A percentile compares a stretch with the other conserved stretches of the same genome.
phyloP scores from a whole-genome alignment of 2,888 invertebrate species.

The Mycalesis mineus region DNA sequence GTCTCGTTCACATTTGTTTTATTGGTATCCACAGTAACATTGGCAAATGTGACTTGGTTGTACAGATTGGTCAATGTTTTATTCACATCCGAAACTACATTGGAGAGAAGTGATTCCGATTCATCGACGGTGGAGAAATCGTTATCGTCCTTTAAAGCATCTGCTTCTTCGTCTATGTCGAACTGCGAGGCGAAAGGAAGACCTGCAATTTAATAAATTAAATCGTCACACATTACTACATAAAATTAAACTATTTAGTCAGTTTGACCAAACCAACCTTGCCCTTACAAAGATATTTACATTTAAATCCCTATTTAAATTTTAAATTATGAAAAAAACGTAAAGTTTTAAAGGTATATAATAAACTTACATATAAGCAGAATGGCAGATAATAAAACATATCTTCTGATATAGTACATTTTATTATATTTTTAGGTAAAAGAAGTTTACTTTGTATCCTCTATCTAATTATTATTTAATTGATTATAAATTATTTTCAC shows the following conservation, averaged over 20 bases:
- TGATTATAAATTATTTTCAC: neutral
- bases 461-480: neutral
- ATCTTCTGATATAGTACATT: neutral
- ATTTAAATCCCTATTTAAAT: neutral
- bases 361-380: conserved; percentile 12
- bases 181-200: conserved; percentile 39
- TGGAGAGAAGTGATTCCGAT: conserved; percentile 65
- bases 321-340: neutral
- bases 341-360: neutral
- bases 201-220: conserved; percentile 15
- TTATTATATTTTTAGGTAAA: neutral
- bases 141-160: conserved; percentile 42
- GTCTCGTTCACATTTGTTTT: conserved; percentile 62
- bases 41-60: conserved; percentile 66
- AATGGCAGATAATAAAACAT: conserved; percentile 1
- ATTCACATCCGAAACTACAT: conserved; percentile 68
- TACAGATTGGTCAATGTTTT: conserved; percentile 66
- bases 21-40: conserved; percentile 59
- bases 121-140: conserved; percentile 68
- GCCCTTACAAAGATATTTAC: neutral
- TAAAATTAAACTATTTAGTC: neutral
- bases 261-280: neutral
- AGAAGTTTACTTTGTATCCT: neutral
- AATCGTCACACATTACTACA: neutral
- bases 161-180: conserved; percentile 57